phyloP scores from a whole-genome alignment of 2,797 vertebrate genomes.

The Epinephelus awoara region DNA sequence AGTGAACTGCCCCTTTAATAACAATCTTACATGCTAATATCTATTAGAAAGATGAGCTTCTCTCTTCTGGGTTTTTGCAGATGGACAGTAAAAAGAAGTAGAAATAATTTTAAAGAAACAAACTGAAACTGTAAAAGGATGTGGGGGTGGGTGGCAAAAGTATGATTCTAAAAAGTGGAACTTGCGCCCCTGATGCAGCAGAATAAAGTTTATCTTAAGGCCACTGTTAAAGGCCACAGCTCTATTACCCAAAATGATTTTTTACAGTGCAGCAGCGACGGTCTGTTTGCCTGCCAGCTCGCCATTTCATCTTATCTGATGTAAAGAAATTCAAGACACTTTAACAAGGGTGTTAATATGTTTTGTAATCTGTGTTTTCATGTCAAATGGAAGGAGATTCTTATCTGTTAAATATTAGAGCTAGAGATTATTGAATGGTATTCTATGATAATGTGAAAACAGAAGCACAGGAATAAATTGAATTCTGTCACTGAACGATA shows the following conservation, averaged over 20 bases:
- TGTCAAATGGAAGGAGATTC: slow-evolving; percentile 44
- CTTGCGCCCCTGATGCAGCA: neutral
- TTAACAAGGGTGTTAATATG: slow-evolving; percentile 26
- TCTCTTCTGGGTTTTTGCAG: neutral
- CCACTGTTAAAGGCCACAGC: slow-evolving; percentile 22
- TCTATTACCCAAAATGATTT: slow-evolving; percentile 37
- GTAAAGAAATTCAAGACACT: slow-evolving; percentile 39
- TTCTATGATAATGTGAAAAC: slow-evolving; percentile 50
- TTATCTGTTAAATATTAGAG: slow-evolving; percentile 50
- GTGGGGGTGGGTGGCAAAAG: neutral
- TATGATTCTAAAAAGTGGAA: neutral
- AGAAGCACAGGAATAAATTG: slow-evolving; percentile 50
- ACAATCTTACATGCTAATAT: too few species aligned
- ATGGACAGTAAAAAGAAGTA: neutral
- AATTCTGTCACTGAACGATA: slow-evolving; percentile 54
- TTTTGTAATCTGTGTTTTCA: slow-evolving; percentile 50
- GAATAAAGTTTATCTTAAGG: slow-evolving; percentile 29
- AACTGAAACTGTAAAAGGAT: neutral
- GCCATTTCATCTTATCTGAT: slow-evolving; percentile 58
- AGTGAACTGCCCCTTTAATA: too few species aligned
- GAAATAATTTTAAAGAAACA: neutral
- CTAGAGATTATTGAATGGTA: slow-evolving; percentile 36
- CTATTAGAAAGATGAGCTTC: too few species aligned
- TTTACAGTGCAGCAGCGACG: slow-evolving; percentile 22
- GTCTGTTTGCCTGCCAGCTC: slow-evolving; percentile 24